Evolutionary conservation across 2,888 invertebrate genomes (phyloP), one percentile per base, ranked within the genome.

Genomic region (Nebria brevicollis): DNA sequence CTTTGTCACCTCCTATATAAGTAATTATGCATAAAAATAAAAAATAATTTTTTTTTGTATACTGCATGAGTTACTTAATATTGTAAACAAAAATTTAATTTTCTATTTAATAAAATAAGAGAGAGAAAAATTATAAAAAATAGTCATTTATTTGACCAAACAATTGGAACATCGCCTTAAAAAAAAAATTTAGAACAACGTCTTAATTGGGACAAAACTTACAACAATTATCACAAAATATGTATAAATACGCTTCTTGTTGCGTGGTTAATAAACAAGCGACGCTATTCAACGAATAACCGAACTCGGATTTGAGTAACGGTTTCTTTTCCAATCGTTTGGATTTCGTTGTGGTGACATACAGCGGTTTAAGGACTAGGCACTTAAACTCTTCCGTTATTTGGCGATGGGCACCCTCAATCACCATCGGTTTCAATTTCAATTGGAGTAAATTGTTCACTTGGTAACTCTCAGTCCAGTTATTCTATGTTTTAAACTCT

Each of bases 211-310:
- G 34, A 5, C 34, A 5, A 34, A 34, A 10, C 77, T 83, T 87
- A 86, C 89, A 89, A 86, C 89, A 89, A 82, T 89, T 88, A 70
- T 91, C 91, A 77, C 91, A 90, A 85, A 94, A 93, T 85, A 94
- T 93, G 87, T 94, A 95, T 80, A 95, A 89, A 87, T 93, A 95
- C 13, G 95, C 95, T 86, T 94, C 94, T 85, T 93, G 93, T 42
- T 91, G 90, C 0, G 93, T 93, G 72, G 92, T 93, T 85, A 93
- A 90, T 86, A 94, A 89, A 83, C 93, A 93, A 54, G 91, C 91
- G 68, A 93, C 89, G 5, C 93, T 93, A 77, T 92, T 91, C 74
- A 94, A 90, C 80, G 90, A 89, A 83, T 90, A 89, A 84, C 92
- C 91, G 83, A 89, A 91, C 1, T 90, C 89, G 2, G 93, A 93